These are phyloP conservation scores for Xenops minutus DNA, from an alignment of 2,797 vertebrate species.

Conservation along the genomic window DNA sequence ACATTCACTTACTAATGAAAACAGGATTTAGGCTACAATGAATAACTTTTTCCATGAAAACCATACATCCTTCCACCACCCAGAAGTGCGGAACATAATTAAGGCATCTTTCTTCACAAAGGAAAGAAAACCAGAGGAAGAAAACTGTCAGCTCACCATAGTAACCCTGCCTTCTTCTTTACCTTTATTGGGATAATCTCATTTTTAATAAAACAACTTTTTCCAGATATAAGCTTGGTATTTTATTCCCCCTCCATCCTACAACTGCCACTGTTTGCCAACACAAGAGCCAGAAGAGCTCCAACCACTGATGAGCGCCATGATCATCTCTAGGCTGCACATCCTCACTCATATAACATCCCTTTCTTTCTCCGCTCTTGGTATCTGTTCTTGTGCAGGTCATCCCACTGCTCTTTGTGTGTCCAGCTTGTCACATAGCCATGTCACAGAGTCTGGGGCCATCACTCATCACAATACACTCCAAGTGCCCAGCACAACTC, in stretches of 20 bases:
- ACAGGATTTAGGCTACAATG: not conserved
- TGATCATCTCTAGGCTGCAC: not conserved
- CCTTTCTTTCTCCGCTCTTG: accelerated
- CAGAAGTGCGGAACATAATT: not conserved
- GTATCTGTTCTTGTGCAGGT: not conserved
- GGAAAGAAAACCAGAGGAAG: not conserved
- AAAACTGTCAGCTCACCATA: not conserved
- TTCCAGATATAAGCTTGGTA: not conserved
- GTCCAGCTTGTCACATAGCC: not conserved
- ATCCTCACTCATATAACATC: not conserved
- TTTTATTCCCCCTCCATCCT: not conserved
- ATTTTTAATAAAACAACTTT: not conserved
- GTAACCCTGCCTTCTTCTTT: not conserved
- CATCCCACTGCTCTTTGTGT: not conserved
- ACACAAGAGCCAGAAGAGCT: not conserved
- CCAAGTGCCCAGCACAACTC: not conserved
- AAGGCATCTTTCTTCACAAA: not conserved
- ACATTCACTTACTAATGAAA: conserved; percentile 27
- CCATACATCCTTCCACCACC: not conserved
- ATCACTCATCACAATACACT: accelerated
- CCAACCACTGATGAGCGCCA: accelerated
- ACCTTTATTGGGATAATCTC: not conserved
- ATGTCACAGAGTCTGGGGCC: accelerated
- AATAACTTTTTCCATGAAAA: conserved; percentile 56
- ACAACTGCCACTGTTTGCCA: not conserved